Evolutionary conservation across 2,888 invertebrate genomes (phyloP).

Genomic region (Leistus spinibarbis): DNA sequence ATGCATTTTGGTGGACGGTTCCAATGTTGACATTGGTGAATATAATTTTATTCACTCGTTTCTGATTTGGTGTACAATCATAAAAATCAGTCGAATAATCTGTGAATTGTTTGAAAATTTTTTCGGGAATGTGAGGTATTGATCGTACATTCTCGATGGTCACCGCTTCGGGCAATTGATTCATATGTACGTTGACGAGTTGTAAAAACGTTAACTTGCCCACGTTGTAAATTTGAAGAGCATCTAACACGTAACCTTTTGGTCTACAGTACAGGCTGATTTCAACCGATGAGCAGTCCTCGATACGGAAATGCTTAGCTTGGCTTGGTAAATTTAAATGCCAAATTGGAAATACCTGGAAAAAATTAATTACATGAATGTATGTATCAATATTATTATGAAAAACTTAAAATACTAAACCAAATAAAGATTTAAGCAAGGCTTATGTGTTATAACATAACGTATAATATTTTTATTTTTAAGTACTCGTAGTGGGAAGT

Average conservation of each 20-base stretch:
- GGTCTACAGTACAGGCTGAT: constrained; percentile 10
- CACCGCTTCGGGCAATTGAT: constrained; percentile 7
- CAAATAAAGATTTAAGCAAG: no score
- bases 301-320: constrained; percentile 5
- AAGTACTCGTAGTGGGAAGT: no score
- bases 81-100: background rate
- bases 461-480: no score
- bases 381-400: no score
- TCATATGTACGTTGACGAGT: background rate
- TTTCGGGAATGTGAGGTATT: constrained; percentile 13
- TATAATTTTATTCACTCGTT: constrained; percentile 1
- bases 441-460: no score
- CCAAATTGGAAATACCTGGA: constrained; percentile 9
- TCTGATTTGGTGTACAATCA: constrained; percentile 9
- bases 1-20: background rate
- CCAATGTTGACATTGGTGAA: constrained; percentile 18
- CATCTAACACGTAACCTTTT: background rate
- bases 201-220: constrained; percentile 17
- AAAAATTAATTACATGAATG: background rate
- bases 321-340: constrained; percentile 14
- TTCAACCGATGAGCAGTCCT: constrained; percentile 20
- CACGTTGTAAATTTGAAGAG: constrained; percentile 4
- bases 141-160: constrained; percentile 2
- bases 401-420: no score
- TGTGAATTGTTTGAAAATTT: constrained; percentile 30